A percentile compares a stretch with the other conserved stretches of the same genome.
phyloP scores from a whole-genome alignment of 1,140 invertebrate genomes.

The Bombus breviceps region DNA sequence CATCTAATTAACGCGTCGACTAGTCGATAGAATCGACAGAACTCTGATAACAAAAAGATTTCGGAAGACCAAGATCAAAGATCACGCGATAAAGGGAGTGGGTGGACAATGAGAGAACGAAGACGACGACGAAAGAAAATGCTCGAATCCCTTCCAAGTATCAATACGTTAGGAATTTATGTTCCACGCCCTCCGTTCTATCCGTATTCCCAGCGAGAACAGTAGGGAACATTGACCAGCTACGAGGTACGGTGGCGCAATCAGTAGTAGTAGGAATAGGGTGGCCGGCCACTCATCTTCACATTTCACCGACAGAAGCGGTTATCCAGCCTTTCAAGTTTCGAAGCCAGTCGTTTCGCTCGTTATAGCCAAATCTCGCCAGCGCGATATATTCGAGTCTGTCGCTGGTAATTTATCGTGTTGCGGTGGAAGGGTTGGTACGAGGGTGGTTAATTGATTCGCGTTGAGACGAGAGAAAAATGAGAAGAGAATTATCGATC shows the following conservation, averaged over 20 bases:
- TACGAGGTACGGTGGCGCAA: constrained; percentile 1
- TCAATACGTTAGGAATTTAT: constrained; percentile 30
- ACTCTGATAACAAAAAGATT: neutral
- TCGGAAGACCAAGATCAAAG: neutral
- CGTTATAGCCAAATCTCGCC: constrained; percentile 17
- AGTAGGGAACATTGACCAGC: neutral
- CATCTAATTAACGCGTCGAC: neutral
- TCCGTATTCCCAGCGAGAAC: neutral
- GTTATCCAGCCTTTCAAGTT: constrained; percentile 16
- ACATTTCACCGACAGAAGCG: constrained; percentile 23
- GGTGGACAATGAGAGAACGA: constrained; percentile 16
- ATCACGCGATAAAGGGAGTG: neutral
- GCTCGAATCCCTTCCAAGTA: neutral
- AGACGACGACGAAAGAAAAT: constrained; percentile 9
- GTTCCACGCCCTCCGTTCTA: constrained; percentile 13
- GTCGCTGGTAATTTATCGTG: constrained; percentile 6
- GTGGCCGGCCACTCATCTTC: constrained; percentile 25
- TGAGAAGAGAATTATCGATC: neutral
- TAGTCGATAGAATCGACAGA: neutral
- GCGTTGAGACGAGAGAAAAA: neutral
- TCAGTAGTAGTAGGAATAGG: constrained; percentile 12
- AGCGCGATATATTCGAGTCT: neutral
- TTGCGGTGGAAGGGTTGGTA: neutral
- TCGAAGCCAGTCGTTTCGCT: constrained; percentile 23
- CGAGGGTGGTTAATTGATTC: constrained; percentile 14